Conservation (phyloP, 1,140 invertebrate genomes). For the Anadara kagoshimensis region DNA sequence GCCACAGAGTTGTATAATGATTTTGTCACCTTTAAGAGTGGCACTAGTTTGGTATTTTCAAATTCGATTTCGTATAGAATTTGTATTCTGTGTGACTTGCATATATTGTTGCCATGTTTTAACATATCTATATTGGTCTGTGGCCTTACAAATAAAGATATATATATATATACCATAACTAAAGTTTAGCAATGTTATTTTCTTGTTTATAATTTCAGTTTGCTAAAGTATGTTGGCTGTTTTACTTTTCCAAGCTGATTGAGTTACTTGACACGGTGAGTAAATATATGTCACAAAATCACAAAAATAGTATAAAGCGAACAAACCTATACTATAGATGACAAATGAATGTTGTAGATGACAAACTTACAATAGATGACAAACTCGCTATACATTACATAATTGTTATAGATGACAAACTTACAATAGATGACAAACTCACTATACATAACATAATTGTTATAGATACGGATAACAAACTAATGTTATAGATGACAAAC, state of each 20-base stretch:
- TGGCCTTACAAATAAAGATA: too few species aligned
- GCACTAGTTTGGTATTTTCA: too few species aligned
- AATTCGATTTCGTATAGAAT: too few species aligned
- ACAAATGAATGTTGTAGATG: neutral
- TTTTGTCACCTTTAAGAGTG: too few species aligned
- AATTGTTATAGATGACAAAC: neutral
- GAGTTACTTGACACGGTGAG: constrained; percentile 93
- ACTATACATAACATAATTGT: neutral
- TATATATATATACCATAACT: too few species aligned
- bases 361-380: neutral
- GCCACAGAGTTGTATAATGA: too few species aligned
- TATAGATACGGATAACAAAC: neutral
- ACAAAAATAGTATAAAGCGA: neutral
- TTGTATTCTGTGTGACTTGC: too few species aligned
- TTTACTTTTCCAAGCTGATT: constrained; percentile 97
- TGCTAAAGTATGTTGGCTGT: constrained; percentile 92
- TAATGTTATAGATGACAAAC: too few species aligned
- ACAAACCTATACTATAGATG: neutral
- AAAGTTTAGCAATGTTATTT: too few species aligned
- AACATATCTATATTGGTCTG: too few species aligned
- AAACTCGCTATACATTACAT: neutral
- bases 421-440: neutral
- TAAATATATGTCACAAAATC: constrained; percentile 12
- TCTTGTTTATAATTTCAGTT: too few species aligned
- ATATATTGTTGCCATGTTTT: too few species aligned